These are phyloP conservation scores for Nomada hirtipes DNA, from an alignment of 2,888 invertebrate genomes.

Conservation along the genomic window DNA sequence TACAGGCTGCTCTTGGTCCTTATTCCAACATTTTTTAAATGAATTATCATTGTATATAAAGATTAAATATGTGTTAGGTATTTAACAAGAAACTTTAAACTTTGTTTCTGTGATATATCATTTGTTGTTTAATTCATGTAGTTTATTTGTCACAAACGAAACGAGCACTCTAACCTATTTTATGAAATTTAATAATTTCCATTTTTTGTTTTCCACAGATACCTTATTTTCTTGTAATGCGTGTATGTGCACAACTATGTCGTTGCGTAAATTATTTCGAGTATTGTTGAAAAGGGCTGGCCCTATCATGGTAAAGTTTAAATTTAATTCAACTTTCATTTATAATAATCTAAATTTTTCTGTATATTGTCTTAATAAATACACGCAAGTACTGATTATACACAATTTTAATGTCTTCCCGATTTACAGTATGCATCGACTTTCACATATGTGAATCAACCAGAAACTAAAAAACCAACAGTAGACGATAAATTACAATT, in stretches of 20 bases:
- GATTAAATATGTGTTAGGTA: not conserved
- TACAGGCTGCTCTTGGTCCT: not conserved
- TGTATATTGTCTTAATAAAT: not conserved
- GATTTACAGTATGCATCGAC: conserved; percentile 70
- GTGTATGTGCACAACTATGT: conserved; percentile 34
- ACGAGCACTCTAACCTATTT: not conserved
- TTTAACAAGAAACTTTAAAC: not conserved
- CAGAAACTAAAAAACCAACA: conserved; percentile 64
- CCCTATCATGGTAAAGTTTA: conserved; percentile 65
- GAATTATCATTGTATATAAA: not conserved
- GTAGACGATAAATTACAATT: conserved; percentile 73
- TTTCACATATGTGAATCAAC: conserved; percentile 66
- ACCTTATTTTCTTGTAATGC: not conserved
- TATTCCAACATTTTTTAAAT: not conserved
- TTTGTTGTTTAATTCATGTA: not conserved
- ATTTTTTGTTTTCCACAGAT: not conserved
- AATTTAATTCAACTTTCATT: not conserved
- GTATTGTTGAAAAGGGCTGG: conserved; percentile 57
- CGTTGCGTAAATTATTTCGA: conserved; percentile 37
- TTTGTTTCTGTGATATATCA: not conserved
- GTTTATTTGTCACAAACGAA: not conserved
- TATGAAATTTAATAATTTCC: not conserved
- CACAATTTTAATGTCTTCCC: not conserved
- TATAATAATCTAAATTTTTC: not conserved
- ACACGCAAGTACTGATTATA: not conserved